Base-by-base conservation (phyloP, 2,797 vertebrate genomes). In the Psittacula echo region DNA sequence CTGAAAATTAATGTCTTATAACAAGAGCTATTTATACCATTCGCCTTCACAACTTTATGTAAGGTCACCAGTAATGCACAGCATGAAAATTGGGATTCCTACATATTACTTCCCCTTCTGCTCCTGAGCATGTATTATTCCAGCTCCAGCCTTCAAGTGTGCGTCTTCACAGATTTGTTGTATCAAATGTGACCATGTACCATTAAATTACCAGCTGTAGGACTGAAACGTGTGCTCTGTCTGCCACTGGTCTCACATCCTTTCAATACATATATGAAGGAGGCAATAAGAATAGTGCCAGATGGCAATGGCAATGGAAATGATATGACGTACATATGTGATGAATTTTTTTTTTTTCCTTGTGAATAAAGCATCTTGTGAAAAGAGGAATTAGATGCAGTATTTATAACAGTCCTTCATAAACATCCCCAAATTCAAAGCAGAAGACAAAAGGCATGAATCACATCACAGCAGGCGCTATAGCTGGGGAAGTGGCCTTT, bases 371-470 rank as follows among this genome's bases (percentile, higher is more conserved):
- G 94, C 87, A 94, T 96, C 96, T 95, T 97, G 93, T 95, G 91
- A 94, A 96, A 96, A 95, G 97, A 98, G 96, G 97, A 97, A 97
- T 97, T 94, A 95, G 91, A 96, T 88, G 94, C 84, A 68, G 92
- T 97, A 97, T 97, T 98, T 96, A 97, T 96, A 97, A 96, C 89
- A 95, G 58, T 15, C 67, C 96, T 98, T 97, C 94, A 94, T 96
- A 98, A 98, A 98, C 98, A 98, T 98, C 97, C 97, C 96, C 89
- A 94, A 92, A 97, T 97, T 97, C 97, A 96, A 97, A 96, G 97
- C 65, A 94, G 87, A 96, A 96, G 95, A 98, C 97, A 98, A 98
- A 98, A 97, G 97, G 87, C 93, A 95, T 98, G 98, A 98, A 96
- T 98, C 98, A 98, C 84, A 84, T 81, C 97, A 64, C 96, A 95